phyloP scores from a whole-genome alignment of 2,888 invertebrate genomes.

The Drosophila monieri region DNA sequence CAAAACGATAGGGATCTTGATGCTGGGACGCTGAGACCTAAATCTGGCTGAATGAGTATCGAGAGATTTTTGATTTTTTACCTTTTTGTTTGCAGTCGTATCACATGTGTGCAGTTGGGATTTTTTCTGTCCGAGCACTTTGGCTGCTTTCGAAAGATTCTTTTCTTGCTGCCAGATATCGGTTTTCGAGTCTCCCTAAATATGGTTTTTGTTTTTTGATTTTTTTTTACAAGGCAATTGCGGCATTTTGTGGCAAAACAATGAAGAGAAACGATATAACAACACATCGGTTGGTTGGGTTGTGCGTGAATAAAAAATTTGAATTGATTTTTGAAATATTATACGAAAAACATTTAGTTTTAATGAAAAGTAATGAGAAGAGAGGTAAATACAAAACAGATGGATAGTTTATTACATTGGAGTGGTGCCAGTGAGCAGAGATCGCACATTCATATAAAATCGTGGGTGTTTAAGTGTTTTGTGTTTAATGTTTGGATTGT shows the following conservation, averaged over 20 bases:
- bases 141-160: constrained; percentile 85
- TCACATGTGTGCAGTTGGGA: constrained; percentile 84
- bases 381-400: constrained; percentile 13
- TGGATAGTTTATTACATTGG: constrained; percentile 15
- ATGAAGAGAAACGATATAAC: constrained; percentile 31
- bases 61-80: constrained; percentile 64
- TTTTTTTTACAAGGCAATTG: constrained; percentile 47
- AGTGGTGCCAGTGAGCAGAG: constrained; percentile 27
- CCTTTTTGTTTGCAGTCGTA: constrained; percentile 84
- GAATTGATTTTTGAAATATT: constrained; percentile 23
- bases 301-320: constrained; percentile 34
- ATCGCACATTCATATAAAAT: constrained; percentile 47
- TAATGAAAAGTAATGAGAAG: constrained; percentile 19
- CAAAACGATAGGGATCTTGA: constrained; percentile 5
- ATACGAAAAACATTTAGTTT: constrained; percentile 51
- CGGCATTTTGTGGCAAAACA: constrained; percentile 24
- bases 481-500: constrained; percentile 4
- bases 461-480: constrained; percentile 14
- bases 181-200: constrained; percentile 84
- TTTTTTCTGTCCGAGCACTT: constrained; percentile 85
- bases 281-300: constrained; percentile 57
- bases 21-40: constrained; percentile 26
- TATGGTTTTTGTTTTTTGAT: constrained; percentile 30
- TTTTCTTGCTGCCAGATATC: constrained; percentile 85
- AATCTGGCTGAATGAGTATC: constrained; percentile 36